These are phyloP conservation scores for Opisthocomus hoazin DNA, from an alignment of 2,113 vertebrate species.

Conservation along the genomic window DNA sequence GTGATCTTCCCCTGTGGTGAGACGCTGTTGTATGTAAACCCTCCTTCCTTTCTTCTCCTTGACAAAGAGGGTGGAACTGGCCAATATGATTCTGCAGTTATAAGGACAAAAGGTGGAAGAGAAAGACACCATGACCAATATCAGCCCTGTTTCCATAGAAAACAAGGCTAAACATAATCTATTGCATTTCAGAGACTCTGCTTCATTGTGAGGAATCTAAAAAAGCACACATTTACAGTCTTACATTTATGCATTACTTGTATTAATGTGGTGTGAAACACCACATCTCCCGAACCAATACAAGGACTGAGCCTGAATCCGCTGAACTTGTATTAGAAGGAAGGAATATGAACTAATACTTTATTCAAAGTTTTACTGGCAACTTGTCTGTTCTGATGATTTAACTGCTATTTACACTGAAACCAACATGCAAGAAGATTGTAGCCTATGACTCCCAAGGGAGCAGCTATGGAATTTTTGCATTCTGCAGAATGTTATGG, in stretches of 20 bases:
- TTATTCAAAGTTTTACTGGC: conserved; percentile 32
- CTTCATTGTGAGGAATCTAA: background rate
- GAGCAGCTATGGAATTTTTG: conserved; percentile 38
- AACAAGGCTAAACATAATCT: background rate
- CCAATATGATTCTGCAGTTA: background rate
- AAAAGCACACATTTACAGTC: background rate
- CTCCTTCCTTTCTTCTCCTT: background rate
- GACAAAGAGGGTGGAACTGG: background rate
- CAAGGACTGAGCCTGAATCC: background rate
- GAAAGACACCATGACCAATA: background rate
- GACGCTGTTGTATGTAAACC: background rate
- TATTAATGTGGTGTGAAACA: background rate
- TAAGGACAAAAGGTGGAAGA: background rate
- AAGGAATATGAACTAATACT: background rate
- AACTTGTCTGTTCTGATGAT: background rate
- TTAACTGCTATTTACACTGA: conserved; percentile 59
- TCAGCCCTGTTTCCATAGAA: background rate
- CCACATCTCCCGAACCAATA: background rate
- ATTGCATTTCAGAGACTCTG: background rate
- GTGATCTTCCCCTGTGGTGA: background rate
- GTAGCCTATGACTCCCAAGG: background rate
- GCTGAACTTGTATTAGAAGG: background rate
- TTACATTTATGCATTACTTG: background rate
- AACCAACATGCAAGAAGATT: conserved; percentile 17
- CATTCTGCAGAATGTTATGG: conserved; percentile 65